Percentiles rank a stretch among this genome's conserved stretches.
These are phyloP conservation scores for Atractosteus spatula DNA, from an alignment of 2,113 vertebrate species.

Conservation along the genomic window DNA sequence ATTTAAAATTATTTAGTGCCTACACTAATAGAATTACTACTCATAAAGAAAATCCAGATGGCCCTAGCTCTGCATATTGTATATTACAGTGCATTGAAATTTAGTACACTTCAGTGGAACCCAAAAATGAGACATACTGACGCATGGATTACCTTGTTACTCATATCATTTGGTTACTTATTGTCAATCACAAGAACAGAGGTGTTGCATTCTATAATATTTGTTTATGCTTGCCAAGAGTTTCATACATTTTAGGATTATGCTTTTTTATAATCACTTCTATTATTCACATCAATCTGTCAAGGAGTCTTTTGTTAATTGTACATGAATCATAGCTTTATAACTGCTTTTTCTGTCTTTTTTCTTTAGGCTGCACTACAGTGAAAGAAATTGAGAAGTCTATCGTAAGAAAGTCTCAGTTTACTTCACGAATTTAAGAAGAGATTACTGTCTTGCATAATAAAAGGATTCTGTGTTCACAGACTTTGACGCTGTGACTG, in stretches of 20 bases:
- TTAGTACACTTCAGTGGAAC: neutral
- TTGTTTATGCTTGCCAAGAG: neutral
- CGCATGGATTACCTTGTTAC: neutral
- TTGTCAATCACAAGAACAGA: neutral
- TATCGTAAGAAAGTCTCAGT: conserved; percentile 58
- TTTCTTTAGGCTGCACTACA: conserved; percentile 61
- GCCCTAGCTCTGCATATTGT: neutral
- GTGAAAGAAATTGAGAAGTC: conserved; percentile 67
- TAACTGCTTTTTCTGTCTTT: neutral
- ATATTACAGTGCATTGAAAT: neutral
- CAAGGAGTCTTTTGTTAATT: neutral
- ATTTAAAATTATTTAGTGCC: neutral
- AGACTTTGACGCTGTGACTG: neutral
- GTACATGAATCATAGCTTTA: neutral
- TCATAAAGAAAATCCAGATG: neutral
- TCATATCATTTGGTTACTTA: neutral
- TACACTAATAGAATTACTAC: neutral
- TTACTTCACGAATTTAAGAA: conserved; percentile 63
- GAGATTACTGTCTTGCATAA: neutral
- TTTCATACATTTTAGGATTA: neutral
- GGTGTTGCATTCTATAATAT: neutral
- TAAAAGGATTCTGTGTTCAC: neutral
- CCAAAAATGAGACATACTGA: neutral
- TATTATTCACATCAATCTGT: neutral
- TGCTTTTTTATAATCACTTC: neutral